These are phyloP conservation scores for Proisotoma minuta DNA, from an alignment of 2,888 invertebrate species.

Conservation along the genomic window DNA sequence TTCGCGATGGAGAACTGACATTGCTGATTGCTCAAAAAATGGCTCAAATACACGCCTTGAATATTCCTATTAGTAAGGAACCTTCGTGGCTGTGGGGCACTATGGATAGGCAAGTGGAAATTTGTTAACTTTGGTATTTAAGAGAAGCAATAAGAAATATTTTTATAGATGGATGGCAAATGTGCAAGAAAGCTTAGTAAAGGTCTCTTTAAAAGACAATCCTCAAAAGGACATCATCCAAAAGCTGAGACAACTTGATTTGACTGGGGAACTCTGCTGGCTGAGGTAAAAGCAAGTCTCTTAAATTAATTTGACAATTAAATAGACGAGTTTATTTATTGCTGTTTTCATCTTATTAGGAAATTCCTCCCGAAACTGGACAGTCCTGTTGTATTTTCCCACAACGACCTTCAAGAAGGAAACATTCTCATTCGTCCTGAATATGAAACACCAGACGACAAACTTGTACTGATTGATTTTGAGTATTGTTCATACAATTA, in stretches of 20 bases:
- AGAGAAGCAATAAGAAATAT: no score
- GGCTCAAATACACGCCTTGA: slow-evolving; percentile 86
- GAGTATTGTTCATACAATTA: slow-evolving; percentile 95
- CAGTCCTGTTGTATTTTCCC: slow-evolving; percentile 86
- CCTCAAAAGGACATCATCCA: slow-evolving; percentile 52
- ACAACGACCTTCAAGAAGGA: slow-evolving; percentile 89
- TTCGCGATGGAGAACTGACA: slow-evolving; percentile 73
- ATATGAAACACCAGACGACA: slow-evolving; percentile 49
- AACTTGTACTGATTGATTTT: slow-evolving; percentile 77
- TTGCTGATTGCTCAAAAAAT: slow-evolving; percentile 85
- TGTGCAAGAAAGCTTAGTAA: slow-evolving; percentile 45
- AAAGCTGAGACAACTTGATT: slow-evolving; percentile 56
- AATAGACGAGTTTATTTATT: background rate
- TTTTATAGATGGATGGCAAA: slow-evolving; percentile 48
- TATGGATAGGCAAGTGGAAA: slow-evolving; percentile 66
- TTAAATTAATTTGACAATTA: background rate
- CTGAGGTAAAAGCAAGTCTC: slow-evolving; percentile 55
- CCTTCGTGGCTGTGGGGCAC: slow-evolving; percentile 93
- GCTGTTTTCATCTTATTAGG: slow-evolving; percentile 44
- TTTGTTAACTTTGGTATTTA: no score
- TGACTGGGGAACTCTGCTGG: slow-evolving; percentile 67
- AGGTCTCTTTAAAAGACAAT: slow-evolving; percentile 51
- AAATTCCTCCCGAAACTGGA: slow-evolving; percentile 52
- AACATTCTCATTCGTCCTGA: slow-evolving; percentile 60
- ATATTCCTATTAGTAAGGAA: slow-evolving; percentile 92